Evolutionary conservation across 1,140 invertebrate species (phyloP), one percentile per base, ranked within the genome.

Genomic region (Pseudomyrmex pallidus): DNA sequence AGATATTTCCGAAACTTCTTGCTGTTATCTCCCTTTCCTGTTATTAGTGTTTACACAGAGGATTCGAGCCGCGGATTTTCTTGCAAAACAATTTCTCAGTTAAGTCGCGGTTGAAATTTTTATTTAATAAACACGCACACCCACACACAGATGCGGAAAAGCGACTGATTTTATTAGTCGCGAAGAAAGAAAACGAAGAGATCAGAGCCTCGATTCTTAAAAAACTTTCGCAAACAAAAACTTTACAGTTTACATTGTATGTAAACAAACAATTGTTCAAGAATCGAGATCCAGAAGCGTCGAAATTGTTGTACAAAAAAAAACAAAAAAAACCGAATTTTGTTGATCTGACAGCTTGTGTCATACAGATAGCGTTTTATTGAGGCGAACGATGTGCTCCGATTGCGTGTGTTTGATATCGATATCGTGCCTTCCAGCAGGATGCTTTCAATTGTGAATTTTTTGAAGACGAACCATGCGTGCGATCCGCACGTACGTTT

Each of bases 361-460:
- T 25, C 25, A 22, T 57, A 59, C 22, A 70, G 54, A 66, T 50
- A 70, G 44, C 66, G 22, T 59, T 80, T 80, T 68, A 68, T 78
- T 25, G 66, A 59, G 76, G 76, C 54, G 66, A 59, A 22, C 54
- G 64, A 35, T 35, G 54, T 70, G 35, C 15, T 35, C 64, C 76
- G 76, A 80, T 72, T 50, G 66, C 76, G 56, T 72, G 66, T 59
- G 54, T 44, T 72, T 72, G 76, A 80, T 80, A 80, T 78, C 54
- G 54, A 68, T 78, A 78, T 72, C 66, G 44, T 44, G 66, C 68
- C 72, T 80, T 72, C 66, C 76, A 80, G 46, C 56, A 59, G 20
- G 57, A 66, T 72, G 66, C 76, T 72, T 80, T 70, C 72, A 44
- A 72, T 59, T 61, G 44, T 13, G 15, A 48, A 80, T 54, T 72